These are phyloP conservation scores for Formicarius rufipectus DNA, from an alignment of 2,113 vertebrate species.

Conservation along the genomic window DNA sequence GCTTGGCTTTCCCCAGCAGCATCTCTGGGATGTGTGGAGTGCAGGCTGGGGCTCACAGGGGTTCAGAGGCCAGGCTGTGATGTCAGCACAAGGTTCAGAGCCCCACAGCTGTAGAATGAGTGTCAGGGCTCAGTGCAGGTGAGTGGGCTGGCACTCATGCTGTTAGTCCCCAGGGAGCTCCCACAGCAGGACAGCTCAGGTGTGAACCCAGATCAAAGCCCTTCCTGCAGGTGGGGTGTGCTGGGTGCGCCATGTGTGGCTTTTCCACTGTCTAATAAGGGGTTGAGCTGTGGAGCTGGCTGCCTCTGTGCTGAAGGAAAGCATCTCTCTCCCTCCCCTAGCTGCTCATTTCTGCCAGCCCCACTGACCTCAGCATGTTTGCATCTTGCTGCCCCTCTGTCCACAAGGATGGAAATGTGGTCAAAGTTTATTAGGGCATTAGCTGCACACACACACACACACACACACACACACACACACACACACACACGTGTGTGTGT, in stretches of 20 bases:
- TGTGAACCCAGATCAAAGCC: neutral
- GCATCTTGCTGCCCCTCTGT: neutral
- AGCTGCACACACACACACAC: rapidly evolving
- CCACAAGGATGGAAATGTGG: neutral
- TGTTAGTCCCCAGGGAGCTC: neutral
- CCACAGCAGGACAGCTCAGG: neutral
- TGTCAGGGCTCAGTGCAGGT: neutral
- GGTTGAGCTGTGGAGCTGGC: neutral
- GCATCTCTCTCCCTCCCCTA: neutral
- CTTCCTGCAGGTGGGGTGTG: neutral
- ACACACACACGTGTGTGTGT: rapidly evolving
- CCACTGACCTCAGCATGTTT: neutral
- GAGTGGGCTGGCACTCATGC: neutral
- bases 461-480: rapidly evolving
- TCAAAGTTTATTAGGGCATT: conserved; percentile 21
- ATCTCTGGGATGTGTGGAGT: too few relatives aligned
- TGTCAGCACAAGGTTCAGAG: rapidly evolving
- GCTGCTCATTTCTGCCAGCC: neutral
- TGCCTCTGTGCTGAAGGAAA: neutral
- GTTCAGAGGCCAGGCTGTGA: neutral
- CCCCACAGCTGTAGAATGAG: neutral
- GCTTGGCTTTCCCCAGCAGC: neutral
- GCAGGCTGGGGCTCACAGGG: neutral
- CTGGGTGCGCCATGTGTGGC: neutral
- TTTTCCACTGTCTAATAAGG: neutral